Evolutionary conservation across 1,140 invertebrate genomes (phyloP).

Genomic region (Ceratosolen solmsi): DNA sequence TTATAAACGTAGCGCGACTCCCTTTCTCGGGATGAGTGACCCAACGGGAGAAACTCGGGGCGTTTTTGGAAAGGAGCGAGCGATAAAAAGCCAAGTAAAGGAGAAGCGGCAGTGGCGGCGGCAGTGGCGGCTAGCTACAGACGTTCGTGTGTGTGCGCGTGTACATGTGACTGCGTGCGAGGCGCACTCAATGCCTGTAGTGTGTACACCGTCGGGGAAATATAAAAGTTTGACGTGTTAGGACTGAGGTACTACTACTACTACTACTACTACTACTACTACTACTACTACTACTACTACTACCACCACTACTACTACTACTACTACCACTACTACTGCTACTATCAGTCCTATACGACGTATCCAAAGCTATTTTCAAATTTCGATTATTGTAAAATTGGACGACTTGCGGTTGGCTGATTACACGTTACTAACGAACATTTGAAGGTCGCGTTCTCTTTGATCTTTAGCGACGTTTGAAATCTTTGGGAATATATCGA

Average conservation of each 20-base stretch:
- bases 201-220: background rate
- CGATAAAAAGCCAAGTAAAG: slow-evolving; percentile 16
- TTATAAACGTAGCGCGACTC: slow-evolving; percentile 16
- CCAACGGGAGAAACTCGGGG: background rate
- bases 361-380: background rate
- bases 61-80: background rate
- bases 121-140: background rate
- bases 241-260: background rate
- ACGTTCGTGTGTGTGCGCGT: no score
- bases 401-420: background rate
- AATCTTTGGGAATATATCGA: no score
- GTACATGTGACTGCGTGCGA: background rate
- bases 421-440: background rate
- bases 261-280: background rate
- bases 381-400: background rate
- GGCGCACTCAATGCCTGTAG: background rate
- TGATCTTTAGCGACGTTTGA: no score
- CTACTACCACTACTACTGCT: background rate
- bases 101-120: background rate
- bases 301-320: no score
- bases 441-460: background rate
- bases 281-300: background rate
- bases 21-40: slow-evolving; percentile 14
- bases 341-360: background rate
- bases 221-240: background rate